Evolutionary conservation across 1,140 invertebrate species (phyloP), one percentile per base, ranked within the genome.

Genomic region (Cardiocondyla obscurior): DNA sequence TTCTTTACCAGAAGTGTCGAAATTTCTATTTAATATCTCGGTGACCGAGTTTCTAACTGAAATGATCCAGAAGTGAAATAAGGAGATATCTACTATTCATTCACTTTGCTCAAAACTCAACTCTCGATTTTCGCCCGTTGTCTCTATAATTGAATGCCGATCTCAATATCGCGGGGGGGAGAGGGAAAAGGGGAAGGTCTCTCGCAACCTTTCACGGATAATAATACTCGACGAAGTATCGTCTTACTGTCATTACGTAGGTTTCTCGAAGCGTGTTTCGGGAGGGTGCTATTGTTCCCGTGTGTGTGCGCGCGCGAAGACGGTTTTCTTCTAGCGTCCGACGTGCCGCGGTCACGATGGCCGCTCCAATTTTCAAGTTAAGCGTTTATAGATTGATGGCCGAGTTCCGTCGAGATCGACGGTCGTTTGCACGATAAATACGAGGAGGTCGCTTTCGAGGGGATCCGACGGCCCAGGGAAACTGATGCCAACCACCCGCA

Each of bases 371-470:
- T 85, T 65, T 83, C 84, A 79, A 87, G 84, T 83, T 85, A 42
- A 65, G 19, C 84, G 70, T 82, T 86, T 76, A 83, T 81, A 51
- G 65, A 72, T 49, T 58, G 79, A 76, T 70, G 53, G 36, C 16
- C 84, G 44, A 60, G 36, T 53, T 86, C 65, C 81, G 49, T 33
- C 30, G 57, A 42, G 81, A 86, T 79, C 72, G 81, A 55, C 64
- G 72, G 60, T 69, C 81, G 84, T 87, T 87, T 87, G 76, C 85
- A 82, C 60, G 85, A 87, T 88, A 87, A 88, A 88, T 87, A 88
- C 74, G 70, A 86, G 30, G 36, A 72, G 30, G 36, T 49, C 85
- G 73, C 42, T 79, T 79, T 65, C 84, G 64, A 86, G 72, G 60
- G 70, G 42, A 79, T 83, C 65, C 69, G 72, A 39, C 22, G 19